Conservation (phyloP, 1,140 invertebrate genomes). For the Drosophila biarmipes region DNA sequence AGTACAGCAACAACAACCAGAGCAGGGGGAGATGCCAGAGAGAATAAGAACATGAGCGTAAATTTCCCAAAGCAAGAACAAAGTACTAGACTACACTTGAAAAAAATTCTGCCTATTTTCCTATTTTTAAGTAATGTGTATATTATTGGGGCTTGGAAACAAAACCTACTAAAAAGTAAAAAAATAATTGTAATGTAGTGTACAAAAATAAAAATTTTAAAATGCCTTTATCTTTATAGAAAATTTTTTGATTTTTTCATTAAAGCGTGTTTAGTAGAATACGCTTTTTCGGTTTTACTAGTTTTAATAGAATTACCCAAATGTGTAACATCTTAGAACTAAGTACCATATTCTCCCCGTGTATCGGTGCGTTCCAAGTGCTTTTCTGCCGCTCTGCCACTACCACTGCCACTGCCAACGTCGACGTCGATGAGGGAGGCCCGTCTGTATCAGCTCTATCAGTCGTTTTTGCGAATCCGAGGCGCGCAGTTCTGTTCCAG, state of each 20-base stretch:
- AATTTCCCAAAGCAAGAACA: constrained; percentile 55
- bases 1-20: constrained; percentile 12
- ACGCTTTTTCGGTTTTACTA: too few relatives aligned
- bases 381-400: constrained; percentile 14
- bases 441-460: constrained; percentile 79
- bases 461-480: constrained; percentile 79
- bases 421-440: constrained; percentile 63
- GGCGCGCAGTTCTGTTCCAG: constrained; percentile 57
- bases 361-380: constrained; percentile 10
- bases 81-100: constrained; percentile 16
- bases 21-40: constrained; percentile 16
- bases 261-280: too few relatives aligned
- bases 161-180: too few relatives aligned
- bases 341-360: background rate
- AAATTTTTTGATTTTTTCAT: too few relatives aligned
- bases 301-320: too few relatives aligned
- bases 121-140: too few relatives aligned
- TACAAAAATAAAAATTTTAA: too few relatives aligned
- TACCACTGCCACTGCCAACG: constrained; percentile 36
- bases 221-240: too few relatives aligned
- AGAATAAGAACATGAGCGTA: constrained; percentile 36
- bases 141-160: too few relatives aligned
- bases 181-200: too few relatives aligned
- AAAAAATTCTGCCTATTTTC: too few relatives aligned
- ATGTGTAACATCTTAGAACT: background rate